Percentiles rank a stretch among this genome's conserved stretches.
Conservation (phyloP, 2,113 vertebrate species). For the Myanophis thanlyinensis region DNA sequence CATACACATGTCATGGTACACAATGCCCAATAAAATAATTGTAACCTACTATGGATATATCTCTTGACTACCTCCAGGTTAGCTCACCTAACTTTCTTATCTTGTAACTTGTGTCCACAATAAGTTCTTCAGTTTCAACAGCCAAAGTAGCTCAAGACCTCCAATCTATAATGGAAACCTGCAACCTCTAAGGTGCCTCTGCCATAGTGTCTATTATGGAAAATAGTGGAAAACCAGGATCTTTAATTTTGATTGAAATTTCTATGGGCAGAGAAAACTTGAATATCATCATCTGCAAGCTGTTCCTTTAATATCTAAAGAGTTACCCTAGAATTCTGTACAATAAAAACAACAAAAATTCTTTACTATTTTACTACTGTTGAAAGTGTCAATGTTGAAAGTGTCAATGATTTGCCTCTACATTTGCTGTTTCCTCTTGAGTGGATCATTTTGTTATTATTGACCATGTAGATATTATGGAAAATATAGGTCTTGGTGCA, state of each 20-base stretch:
- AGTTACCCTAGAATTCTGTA: background rate
- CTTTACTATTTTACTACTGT: background rate
- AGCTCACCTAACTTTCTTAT: background rate
- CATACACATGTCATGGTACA: background rate
- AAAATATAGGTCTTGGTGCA: background rate
- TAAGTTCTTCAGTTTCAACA: background rate
- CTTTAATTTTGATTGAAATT: background rate
- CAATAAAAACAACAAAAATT: background rate
- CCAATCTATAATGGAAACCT: background rate
- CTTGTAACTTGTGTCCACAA: background rate
- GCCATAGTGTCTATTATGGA: background rate
- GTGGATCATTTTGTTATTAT: background rate
- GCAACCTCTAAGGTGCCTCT: background rate
- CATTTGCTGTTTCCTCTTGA: background rate
- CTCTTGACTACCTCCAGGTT: background rate
- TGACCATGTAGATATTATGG: background rate
- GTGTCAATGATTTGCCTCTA: background rate
- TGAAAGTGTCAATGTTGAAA: background rate
- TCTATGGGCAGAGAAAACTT: background rate
- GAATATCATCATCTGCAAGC: background rate
- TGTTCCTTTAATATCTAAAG: background rate
- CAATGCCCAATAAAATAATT: background rate
- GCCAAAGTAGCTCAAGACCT: background rate
- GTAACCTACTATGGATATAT: background rate
- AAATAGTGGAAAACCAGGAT: background rate